phyloP scores from a whole-genome alignment of 2,113 vertebrate genomes.

The Aspidoscelis tigris region DNA sequence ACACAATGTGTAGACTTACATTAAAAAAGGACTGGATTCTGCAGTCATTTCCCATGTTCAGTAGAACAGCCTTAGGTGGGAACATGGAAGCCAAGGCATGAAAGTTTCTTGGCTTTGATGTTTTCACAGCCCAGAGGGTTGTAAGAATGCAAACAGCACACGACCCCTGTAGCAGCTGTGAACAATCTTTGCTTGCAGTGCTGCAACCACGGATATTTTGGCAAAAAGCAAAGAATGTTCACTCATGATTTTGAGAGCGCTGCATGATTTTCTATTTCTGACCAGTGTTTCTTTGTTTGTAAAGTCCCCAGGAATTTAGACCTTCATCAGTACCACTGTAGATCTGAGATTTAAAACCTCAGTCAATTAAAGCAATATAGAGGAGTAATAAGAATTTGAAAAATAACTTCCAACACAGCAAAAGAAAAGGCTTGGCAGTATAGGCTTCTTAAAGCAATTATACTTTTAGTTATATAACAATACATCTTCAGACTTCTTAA shows the following conservation, averaged over 20 bases:
- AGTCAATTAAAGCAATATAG: conserved; percentile 66
- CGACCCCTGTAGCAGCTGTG: too few species aligned
- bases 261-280: conserved; percentile 8
- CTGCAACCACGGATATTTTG: too few species aligned
- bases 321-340: conserved; percentile 62
- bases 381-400: conserved; percentile 69
- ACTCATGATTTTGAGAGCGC: background rate
- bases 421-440: conserved; percentile 57
- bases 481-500: conserved; percentile 72
- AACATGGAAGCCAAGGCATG: too few species aligned
- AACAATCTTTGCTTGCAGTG: too few species aligned
- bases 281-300: conserved; percentile 45
- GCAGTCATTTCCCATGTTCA: too few species aligned
- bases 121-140: too few species aligned
- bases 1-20: too few species aligned
- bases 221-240: background rate
- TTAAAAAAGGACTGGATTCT: too few species aligned
- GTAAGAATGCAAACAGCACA: too few species aligned
- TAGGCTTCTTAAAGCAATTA: conserved; percentile 73
- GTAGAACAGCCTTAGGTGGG: too few species aligned
- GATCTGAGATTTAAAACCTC: conserved; percentile 67
- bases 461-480: conserved; percentile 72
- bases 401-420: conserved; percentile 51
- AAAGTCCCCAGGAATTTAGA: conserved; percentile 54
- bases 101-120: too few species aligned